These are phyloP conservation scores for Calliphora vicina DNA, from an alignment of 1,140 invertebrate species.

Conservation along the genomic window DNA sequence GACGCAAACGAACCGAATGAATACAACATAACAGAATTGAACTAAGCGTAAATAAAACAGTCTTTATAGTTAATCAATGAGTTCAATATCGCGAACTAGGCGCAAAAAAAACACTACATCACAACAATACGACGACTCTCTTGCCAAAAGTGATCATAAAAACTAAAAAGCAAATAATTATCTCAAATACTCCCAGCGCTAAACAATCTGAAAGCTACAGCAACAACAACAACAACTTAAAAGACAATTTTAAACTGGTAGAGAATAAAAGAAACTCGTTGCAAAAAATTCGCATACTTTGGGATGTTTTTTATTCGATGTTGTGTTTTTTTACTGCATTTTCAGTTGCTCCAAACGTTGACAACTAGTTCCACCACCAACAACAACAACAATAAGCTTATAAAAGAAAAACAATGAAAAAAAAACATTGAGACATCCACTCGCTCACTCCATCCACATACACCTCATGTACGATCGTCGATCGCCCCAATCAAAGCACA, in stretches of 20 bases:
- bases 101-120: too few species aligned
- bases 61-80: too few species aligned
- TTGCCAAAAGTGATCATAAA: not conserved
- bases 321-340: not conserved
- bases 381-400: not conserved
- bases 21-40: too few species aligned
- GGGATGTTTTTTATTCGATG: too few species aligned
- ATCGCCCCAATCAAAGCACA: not conserved
- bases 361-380: not conserved
- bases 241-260: too few species aligned
- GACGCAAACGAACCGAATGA: too few species aligned
- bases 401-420: not conserved
- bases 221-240: too few species aligned
- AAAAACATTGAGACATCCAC: not conserved
- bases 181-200: not conserved
- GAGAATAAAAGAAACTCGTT: too few species aligned
- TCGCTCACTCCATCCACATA: not conserved
- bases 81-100: not conserved
- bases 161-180: not conserved
- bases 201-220: too few species aligned
- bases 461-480: not conserved
- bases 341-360: not conserved
- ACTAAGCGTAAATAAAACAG: too few species aligned
- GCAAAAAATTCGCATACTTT: too few species aligned
- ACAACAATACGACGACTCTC: not conserved